phyloP scores from a whole-genome alignment of 2,797 vertebrate genomes.

The Ambastaia sidthimunki region DNA sequence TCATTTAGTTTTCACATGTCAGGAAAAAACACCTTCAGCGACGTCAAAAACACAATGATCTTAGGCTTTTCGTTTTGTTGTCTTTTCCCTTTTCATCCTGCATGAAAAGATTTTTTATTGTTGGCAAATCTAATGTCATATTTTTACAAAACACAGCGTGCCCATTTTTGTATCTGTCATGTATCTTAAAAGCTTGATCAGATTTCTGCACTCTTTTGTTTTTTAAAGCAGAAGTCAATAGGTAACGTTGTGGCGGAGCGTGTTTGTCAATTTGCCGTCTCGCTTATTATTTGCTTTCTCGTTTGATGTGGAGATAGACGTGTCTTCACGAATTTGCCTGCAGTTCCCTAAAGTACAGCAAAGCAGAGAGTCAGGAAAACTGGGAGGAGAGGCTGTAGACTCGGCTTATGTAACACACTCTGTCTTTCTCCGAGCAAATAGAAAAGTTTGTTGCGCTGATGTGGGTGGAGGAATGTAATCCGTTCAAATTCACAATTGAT shows the following conservation, averaged over 20 bases:
- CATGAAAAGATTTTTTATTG: slow-evolving; percentile 46
- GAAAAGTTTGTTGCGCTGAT: slow-evolving; percentile 40
- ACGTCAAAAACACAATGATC: slow-evolving; percentile 37
- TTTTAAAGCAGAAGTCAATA: slow-evolving; percentile 77
- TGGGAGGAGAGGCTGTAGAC: slow-evolving; percentile 20
- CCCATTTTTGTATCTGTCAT: slow-evolving; percentile 49
- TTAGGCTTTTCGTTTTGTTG: slow-evolving; percentile 41
- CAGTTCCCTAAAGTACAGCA: slow-evolving; percentile 40
- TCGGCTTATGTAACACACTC: slow-evolving; percentile 37
- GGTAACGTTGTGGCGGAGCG: slow-evolving; percentile 74
- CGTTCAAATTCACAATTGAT: slow-evolving; percentile 8
- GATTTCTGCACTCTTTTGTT: slow-evolving; percentile 69
- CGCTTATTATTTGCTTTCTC: slow-evolving; percentile 71
- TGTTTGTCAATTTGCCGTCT: slow-evolving; percentile 57
- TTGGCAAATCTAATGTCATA: slow-evolving; percentile 49
- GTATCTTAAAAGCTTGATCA: slow-evolving; percentile 48
- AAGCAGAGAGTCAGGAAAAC: slow-evolving; percentile 34
- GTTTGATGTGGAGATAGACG: slow-evolving; percentile 78
- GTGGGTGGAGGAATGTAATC: slow-evolving; percentile 13
- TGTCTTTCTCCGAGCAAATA: slow-evolving; percentile 20
- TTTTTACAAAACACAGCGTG: slow-evolving; percentile 48
- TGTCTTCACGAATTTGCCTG: slow-evolving; percentile 70
- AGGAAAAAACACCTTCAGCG: slow-evolving; percentile 36
- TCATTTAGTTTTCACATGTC: slow-evolving; percentile 49
- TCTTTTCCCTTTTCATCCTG: slow-evolving; percentile 53